Base-by-base conservation (phyloP, 2,888 invertebrate species). In the Scaptomyza reducta region DNA sequence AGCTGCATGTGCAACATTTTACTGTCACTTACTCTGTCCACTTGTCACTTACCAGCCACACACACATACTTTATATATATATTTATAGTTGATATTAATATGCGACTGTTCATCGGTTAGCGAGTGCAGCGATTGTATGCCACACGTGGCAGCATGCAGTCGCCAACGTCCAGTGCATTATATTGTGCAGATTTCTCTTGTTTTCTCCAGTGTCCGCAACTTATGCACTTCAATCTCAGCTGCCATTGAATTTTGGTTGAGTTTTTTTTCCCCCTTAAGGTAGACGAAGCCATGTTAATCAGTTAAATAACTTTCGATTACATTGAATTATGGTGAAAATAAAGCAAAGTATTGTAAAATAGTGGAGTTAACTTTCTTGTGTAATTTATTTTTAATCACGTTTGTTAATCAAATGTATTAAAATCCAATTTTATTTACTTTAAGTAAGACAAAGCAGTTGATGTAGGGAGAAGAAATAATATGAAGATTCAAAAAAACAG, bases 21-120 rank as follows among this genome's bases (percentile, higher is more conserved):
- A 72, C 79, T 84, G 87, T 79, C 87, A 87, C 74, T 85, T 81
- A 72, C 60, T 68, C 63, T 76, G 76, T 87, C 65, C 74, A 67
- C 66, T 65, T 85, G 85, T 82, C 85, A 87, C 71, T 85, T 85
- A 87, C 71, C 69, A 50, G 75, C 60, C 57, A 27, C 53, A 40
- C 53, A 58, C 42, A 47, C 22, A 38, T 35, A 45, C 41, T 55
- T 40, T 45, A 45, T n/a, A n/a, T n/a, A n/a, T n/a, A n/a, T 25
- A 35, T 41, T 44, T 57, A 53, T 61, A 46, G 67, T 56, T 58
- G 41, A 6, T 69, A 83, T 81, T 75, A 73, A 83, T 78, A 75
- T 69, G 62, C 35, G 47, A 42, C 11, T 35, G 56, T 45, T 69
- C 57, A 73, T 55, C 58, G 67, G 33, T 45, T 38, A 42, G 13